Base-by-base conservation (phyloP, 2,888 invertebrate genomes). In the Drosophila histrio region DNA sequence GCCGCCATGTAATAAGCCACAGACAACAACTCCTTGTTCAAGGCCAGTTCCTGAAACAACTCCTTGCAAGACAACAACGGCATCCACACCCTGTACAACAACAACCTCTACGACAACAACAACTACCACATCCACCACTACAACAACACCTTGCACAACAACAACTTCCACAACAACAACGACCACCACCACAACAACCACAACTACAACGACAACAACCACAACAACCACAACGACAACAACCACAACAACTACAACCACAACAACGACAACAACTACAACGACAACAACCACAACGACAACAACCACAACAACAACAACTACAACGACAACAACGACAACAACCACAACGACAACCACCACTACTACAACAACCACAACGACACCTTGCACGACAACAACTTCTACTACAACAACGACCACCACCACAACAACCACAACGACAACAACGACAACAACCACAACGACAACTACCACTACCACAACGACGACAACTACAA, bases 1-100 rank as follows among this genome's bases (percentile, higher is more conserved):
- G 30, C 77, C 74, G 2, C 77, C 72, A 1, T 72, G 72, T 28
- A 5, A 43, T 7, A 21, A 60, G 15, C n/a, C 46, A 34, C 39
- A 38, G 11, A 39, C 36, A n/a, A 57, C 65, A 34, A 56, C 53
- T 3, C 30, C 41, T 1, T 8, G 47, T 6, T 8, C 50, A 5
- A 22, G 34, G 15, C 30, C 47, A 9, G 34, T 22, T 15, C 49
- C 49, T 11, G 22, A 34, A 26, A 22, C 19, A 50, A 17, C 38
- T 8, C 41, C 32, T 15, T 3, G 8, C 3, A 28, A 44, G 0
- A 22, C 56, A 1, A 43, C 60, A 0, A 11, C 59, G 2, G 22
- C 30, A 11, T 17, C 39, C 1, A 36, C 63, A 13, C 22, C 57
- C 0, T 6, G 26, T 0, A 39, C 52, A 0, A 44, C 50, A 8